Base-by-base conservation (phyloP, 1,140 invertebrate genomes). In the Drosophila aff. region DNA sequence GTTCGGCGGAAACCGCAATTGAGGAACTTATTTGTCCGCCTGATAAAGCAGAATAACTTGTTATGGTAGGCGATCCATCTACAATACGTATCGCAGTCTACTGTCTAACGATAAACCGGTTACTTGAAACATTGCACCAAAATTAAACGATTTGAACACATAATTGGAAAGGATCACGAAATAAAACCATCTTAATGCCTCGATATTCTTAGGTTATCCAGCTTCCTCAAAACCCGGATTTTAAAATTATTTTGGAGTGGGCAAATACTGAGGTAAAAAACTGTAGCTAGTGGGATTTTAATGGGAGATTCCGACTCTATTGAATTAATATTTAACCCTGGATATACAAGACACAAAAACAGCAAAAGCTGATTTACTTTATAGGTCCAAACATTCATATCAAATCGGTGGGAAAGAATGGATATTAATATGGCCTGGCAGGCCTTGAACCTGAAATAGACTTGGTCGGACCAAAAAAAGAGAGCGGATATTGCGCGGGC, bases 391-490 rank as follows among this genome's bases (percentile, higher is more conserved):
- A 55, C 38, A 21, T 36, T 23, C 18, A 8, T 10, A 18, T 18
- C 2, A 31, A 63, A 38, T 31, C 41, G 3, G 46, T 28, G 7
- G 16, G 10, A 52, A 41, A 26, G 6, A 18, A 26, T 28, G 3
- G n/a, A 46, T 40, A 72, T 76, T 78, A 68, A 41, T 64, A 49
- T n/a, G 28, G 15, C 49, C 59, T 21, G 16, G 8, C 9, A 47
- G 59, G 74, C 84, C 84, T 81, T 87, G 81, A 89, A 81, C 84
- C 46, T 87, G 73, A 83, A 38, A 49, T 63, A 50, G 33, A 40
- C 40, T 40, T 40, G 10, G 49, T 21, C 28, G 33, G 23, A 36
- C 36, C 31, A 46, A 40, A 46, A 23, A 23, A 59, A 43, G 23
- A 28, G 44, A 23, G 40, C 23, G 15, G 7, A 36, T 26, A 40